These are phyloP conservation scores for Oreochromis aureus DNA, from an alignment of 2,113 vertebrate genomes.

Conservation along the genomic window DNA sequence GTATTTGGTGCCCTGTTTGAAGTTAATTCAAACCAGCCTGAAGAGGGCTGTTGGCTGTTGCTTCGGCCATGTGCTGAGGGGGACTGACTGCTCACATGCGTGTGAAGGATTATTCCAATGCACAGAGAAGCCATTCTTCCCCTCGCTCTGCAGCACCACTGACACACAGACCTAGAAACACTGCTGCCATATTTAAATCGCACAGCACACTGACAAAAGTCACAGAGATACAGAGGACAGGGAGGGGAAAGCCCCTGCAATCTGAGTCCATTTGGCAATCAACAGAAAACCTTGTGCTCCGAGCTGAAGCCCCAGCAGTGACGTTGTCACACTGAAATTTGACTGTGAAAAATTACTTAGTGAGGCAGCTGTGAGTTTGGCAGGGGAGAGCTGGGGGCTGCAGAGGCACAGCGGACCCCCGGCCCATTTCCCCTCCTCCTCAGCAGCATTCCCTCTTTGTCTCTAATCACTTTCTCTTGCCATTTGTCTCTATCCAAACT, in stretches of 20 bases:
- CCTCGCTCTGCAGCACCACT: slow-evolving; percentile 20
- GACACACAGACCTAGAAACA: slow-evolving; percentile 72
- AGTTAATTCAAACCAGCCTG: slow-evolving; percentile 27
- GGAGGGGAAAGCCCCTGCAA: slow-evolving; percentile 18
- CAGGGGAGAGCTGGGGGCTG: slow-evolving; percentile 25
- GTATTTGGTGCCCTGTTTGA: neutral
- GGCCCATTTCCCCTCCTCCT: neutral
- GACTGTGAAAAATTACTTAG: slow-evolving; percentile 51
- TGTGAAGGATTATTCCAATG: slow-evolving; percentile 10
- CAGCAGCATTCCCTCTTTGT: neutral
- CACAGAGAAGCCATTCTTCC: slow-evolving; percentile 57
- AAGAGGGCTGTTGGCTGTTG: neutral
- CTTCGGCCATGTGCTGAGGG: neutral
- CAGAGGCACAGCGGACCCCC: neutral
- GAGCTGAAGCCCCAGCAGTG: slow-evolving; percentile 45
- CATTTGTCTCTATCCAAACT: neutral
- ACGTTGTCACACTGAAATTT: slow-evolving; percentile 62
- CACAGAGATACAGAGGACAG: neutral
- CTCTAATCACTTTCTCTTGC: slow-evolving; percentile 7
- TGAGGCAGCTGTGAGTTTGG: slow-evolving; percentile 67
- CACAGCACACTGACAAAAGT: slow-evolving; percentile 3
- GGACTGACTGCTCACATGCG: neutral
- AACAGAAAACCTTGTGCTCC: slow-evolving; percentile 63
- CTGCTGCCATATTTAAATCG: slow-evolving; percentile 34
- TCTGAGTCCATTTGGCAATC: slow-evolving; percentile 48